Evolutionary conservation across 1,140 invertebrate species (phyloP), one percentile per base, ranked within the genome.

Genomic region (Drosophila punjabiensis): DNA sequence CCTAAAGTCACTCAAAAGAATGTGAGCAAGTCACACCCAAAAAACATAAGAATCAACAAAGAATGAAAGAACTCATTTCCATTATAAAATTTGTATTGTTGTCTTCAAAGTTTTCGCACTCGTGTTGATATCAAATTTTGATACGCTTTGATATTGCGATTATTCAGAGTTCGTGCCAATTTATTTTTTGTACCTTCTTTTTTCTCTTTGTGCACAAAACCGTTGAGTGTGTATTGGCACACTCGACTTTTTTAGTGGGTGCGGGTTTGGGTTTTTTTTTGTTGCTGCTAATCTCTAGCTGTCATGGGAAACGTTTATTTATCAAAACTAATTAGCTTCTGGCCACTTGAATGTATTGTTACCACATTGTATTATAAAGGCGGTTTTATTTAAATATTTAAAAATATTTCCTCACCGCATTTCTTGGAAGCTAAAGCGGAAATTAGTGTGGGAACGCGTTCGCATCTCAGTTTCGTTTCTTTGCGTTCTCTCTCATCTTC

Each of bases 341-440:
- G 64, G 28, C 47, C 63, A n/a, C 55, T 63, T 56, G 61, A 59
- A 56, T 76, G 53, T 55, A 77, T 74, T 68, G 65, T 76, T 73
- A 50, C 67, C 68, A 47, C 65, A 62, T 69, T 76, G 66, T 63
- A 81, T 76, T 61, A 67, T 52, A 67, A 60, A 61, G 48, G 62
- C 64, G 79, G 78, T 79, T 90, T 76, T 90, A 90, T 89, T 89
- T 85, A 76, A 82, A 88, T 82, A 88, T 90, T 79, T 79, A 60
- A 82, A 79, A 58, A 43, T 61, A 70, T 79, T 60, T 75, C 52
- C 63, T 58, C 69, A 69, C 52, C 30, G 35, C 67, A 69, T 79
- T 79, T 85, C 85, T 74, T 41, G 69, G 81, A 73, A 81, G 53
- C 41, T 33, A 52, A 77, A 69, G 53, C 84, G 83, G 80, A 87